Evolutionary conservation across 2,113 vertebrate species (phyloP).

Genomic region (Cheilinus undulatus): DNA sequence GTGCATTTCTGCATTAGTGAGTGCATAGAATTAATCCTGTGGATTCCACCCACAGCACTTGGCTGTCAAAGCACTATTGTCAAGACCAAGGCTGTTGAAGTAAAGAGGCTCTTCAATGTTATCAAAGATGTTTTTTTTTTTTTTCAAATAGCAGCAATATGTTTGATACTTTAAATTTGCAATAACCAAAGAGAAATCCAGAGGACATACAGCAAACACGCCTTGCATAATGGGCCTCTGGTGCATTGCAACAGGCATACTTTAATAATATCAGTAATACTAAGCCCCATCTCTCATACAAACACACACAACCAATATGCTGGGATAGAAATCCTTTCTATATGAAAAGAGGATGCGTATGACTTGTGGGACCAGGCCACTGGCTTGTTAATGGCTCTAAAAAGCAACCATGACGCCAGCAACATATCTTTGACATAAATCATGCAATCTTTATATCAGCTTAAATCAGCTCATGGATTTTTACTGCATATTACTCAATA

Average conservation of each 20-base stretch:
- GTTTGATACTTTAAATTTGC: constrained; percentile 15
- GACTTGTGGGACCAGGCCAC: constrained; percentile 40
- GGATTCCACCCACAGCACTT: constrained; percentile 41
- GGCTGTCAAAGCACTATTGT: constrained; percentile 33
- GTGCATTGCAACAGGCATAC: constrained; percentile 31
- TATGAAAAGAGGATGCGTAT: constrained; percentile 43
- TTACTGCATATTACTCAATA: constrained; percentile 63
- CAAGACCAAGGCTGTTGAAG: constrained; percentile 28
- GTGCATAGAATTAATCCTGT: constrained; percentile 34
- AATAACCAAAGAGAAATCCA: constrained; percentile 28
- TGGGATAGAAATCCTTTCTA: constrained; percentile 24
- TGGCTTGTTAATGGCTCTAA: constrained; percentile 48
- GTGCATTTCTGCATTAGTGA: constrained; percentile 36
- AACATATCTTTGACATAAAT: constrained; percentile 49
- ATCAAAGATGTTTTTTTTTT: constrained; percentile 31
- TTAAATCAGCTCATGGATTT: constrained; percentile 63
- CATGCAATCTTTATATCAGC: constrained; percentile 43
- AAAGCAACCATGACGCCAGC: constrained; percentile 11
- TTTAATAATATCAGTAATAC: constrained; percentile 51
- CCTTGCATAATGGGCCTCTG: constrained; percentile 39
- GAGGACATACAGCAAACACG: constrained; percentile 19
- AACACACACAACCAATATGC: constrained; percentile 13
- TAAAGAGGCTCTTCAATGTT: constrained; percentile 33
- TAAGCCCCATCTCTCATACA: constrained; percentile 36
- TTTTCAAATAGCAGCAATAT: background rate